Base-by-base conservation (phyloP, 2,888 invertebrate genomes). In the Himalopsyche japonica region DNA sequence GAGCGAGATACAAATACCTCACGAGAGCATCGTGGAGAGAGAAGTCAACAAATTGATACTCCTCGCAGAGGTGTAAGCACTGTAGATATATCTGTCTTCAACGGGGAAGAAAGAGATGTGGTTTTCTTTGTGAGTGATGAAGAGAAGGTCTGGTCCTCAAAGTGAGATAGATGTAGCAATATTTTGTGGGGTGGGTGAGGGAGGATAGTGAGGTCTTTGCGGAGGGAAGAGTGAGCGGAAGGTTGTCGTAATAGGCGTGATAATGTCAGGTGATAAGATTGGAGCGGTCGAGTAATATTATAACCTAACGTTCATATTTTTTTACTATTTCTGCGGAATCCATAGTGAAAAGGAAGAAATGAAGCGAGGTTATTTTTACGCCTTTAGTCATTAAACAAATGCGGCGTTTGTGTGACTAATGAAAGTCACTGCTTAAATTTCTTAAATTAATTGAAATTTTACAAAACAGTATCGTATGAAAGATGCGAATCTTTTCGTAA, bases 241-340 rank as follows among this genome's bases (percentile, higher is more conserved):
- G 92, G 93, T 93, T 93, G 92, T 93, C 92, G 92, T 93, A 92
- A 93, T 93, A 91, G 91, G 92, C 84, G 85, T 83, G 87, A 87
- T 87, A 87, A 87, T 83, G 86, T 83, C 85, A 76, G 79, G 80
- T 85, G 87, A 87, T 87, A 87, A 87, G 86, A 86, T 85, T 86
- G 83, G 80, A 76, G 77, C 82, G 84, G 84, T 49, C 86, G 82
- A 82, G 79, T 81, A 84, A 84, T 84, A 84, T 81, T 85, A 83
- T 83, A 81, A 82, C n/a, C 82, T 76, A 49, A 64, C 48, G 80
- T 80, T 84, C 57, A 84, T 80, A 47, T 82, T 70, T 70, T 37
- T 84, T 81, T 79, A 84, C 81, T 84, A 70, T 84, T 84, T 84
- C 83, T 64, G n/a, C 79, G 80, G 70, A 84, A 81, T 84, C 78